Conservation (phyloP, 2,113 vertebrate species). For the Actenoides hombroni region DNA sequence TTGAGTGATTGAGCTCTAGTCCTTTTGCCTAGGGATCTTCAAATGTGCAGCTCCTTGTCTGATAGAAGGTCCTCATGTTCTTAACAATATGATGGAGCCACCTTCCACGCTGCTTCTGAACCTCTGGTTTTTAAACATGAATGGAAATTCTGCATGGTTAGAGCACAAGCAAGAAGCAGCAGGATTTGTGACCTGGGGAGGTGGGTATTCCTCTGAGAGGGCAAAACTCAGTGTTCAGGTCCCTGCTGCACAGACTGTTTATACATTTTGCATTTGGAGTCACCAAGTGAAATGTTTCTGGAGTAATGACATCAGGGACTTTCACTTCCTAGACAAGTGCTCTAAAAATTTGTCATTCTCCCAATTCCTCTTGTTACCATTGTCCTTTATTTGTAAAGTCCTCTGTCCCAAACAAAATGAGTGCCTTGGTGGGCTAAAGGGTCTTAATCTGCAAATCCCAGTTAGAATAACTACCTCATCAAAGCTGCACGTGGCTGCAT, state of each 20-base stretch:
- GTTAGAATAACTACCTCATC: not conserved
- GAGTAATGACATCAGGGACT: not conserved
- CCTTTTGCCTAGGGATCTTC: not conserved
- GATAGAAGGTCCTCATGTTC: not conserved
- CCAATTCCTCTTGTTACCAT: not conserved
- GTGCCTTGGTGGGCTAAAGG: not conserved
- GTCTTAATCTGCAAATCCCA: not conserved
- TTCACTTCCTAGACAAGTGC: not conserved
- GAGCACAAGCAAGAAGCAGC: not conserved
- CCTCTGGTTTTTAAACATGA: not conserved
- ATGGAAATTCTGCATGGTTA: not conserved
- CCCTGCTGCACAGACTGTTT: not conserved
- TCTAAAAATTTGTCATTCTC: not conserved
- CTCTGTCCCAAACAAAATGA: not conserved
- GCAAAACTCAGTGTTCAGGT: not conserved
- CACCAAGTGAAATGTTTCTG: not conserved
- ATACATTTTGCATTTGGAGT: not conserved
- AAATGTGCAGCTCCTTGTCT: accelerated
- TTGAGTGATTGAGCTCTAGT: not conserved
- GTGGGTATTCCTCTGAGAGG: not conserved
- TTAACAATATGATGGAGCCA: not conserved
- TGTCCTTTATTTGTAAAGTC: not conserved
- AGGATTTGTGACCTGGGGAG: not conserved
- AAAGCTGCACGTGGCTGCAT: not conserved
- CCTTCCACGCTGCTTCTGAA: not conserved